Evolutionary conservation across 1,140 invertebrate species (phyloP).

Genomic region (Phenacoccus solenopsis): DNA sequence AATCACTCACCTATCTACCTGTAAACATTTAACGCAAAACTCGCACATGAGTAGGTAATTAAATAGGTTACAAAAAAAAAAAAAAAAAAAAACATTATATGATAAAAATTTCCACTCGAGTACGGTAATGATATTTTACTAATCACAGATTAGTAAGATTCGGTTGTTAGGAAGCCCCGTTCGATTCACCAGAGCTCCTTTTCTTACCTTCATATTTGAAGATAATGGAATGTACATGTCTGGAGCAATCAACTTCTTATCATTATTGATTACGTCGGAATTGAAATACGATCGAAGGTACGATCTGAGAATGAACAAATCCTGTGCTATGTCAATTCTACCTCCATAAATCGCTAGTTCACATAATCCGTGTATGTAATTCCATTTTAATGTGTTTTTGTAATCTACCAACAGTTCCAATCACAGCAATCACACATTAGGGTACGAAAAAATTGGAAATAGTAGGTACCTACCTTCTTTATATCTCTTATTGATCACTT

Average conservation of each 20-base stretch:
- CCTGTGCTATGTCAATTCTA: conserved; percentile 67
- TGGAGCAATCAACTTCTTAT: conserved; percentile 41
- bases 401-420: conserved; percentile 18
- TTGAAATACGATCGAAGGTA: conserved; percentile 65
- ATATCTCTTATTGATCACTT: conserved; percentile 39
- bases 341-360: conserved; percentile 80
- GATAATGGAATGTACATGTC: conserved; percentile 39
- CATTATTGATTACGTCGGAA: conserved; percentile 42
- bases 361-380: conserved; percentile 63
- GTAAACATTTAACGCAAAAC: not conserved
- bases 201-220: conserved; percentile 36
- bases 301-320: conserved; percentile 54
- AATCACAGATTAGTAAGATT: not conserved
- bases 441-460: too few relatives aligned
- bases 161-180: not conserved
- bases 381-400: conserved; percentile 47
- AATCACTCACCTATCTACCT: not conserved
- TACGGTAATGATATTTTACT: not conserved
- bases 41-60: too few relatives aligned
- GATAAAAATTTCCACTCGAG: not conserved
- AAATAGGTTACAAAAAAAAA: too few relatives aligned
- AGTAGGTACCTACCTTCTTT: not conserved
- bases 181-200: not conserved
- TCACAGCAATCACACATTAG: not conserved
- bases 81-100: too few relatives aligned